A percentile compares a stretch with the other conserved stretches of the same genome.
These are phyloP conservation scores for Thymallus thymallus DNA, from an alignment of 2,113 vertebrate species.

Conservation along the genomic window DNA sequence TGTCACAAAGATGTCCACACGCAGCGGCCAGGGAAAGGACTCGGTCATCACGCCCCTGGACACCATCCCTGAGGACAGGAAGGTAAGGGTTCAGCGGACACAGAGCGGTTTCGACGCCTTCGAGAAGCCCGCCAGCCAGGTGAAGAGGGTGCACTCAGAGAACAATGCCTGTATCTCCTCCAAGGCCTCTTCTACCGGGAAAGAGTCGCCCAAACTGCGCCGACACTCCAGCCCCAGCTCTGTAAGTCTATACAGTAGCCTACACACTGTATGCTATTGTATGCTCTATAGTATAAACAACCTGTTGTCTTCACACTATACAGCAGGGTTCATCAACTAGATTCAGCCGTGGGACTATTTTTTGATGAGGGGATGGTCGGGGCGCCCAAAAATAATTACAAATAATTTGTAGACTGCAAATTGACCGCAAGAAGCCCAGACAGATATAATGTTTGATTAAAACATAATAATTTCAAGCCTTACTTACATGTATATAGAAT, in stretches of 20 bases:
- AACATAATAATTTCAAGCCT: no score
- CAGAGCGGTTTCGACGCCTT: constrained; percentile 94
- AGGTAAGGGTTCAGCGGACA: constrained; percentile 92
- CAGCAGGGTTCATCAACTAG: no score
- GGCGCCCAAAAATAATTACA: no score
- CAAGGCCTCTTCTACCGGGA: constrained; percentile 82
- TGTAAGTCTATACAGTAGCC: constrained; percentile 72
- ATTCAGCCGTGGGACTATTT: no score
- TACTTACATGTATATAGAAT: no score
- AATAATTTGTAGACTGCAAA: no score
- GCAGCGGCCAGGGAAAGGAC: constrained; percentile 93
- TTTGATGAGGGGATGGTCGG: no score
- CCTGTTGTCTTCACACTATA: no score
- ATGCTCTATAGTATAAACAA: no score
- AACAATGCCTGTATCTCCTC: constrained; percentile 95
- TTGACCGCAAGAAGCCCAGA: no score
- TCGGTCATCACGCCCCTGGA: constrained; percentile 94
- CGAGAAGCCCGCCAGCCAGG: constrained; percentile 90
- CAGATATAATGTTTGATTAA: no score
- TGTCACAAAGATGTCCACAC: constrained; percentile 98
- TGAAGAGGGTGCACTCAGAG: constrained; percentile 94
- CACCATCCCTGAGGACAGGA: constrained; percentile 97
- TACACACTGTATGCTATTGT: neutral
- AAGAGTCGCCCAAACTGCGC: constrained; percentile 91
- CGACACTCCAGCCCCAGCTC: constrained; percentile 95